Percentiles rank a stretch among this genome's conserved stretches.
These are phyloP conservation scores for Drosophila funebris DNA, from an alignment of 1,140 invertebrate genomes.

Conservation along the genomic window DNA sequence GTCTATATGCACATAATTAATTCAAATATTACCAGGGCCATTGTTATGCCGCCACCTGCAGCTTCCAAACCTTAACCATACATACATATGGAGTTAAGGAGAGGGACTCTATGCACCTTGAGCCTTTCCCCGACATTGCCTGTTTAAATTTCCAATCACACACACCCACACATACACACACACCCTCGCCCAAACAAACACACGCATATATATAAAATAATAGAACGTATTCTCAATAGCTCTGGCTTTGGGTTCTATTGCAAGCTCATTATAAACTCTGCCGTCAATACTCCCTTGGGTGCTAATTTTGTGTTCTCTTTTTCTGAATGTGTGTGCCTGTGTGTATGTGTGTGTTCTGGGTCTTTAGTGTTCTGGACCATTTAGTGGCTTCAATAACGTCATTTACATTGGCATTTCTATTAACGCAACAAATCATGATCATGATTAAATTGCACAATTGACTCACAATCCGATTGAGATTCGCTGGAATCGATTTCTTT, in stretches of 20 bases:
- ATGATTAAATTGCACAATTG: slow-evolving; percentile 64
- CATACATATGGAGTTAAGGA: neutral
- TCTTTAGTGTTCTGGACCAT: slow-evolving; percentile 37
- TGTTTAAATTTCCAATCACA: slow-evolving; percentile 41
- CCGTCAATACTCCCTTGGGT: slow-evolving; percentile 66
- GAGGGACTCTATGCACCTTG: neutral
- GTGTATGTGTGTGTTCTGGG: slow-evolving; percentile 32
- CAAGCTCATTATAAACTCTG: slow-evolving; percentile 79
- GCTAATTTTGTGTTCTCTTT: slow-evolving; percentile 60
- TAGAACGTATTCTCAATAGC: slow-evolving; percentile 29
- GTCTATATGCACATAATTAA: slow-evolving; percentile 25
- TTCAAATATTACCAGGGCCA: slow-evolving; percentile 12
- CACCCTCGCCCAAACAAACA: neutral
- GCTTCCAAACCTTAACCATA: neutral
- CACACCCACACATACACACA: slow-evolving; percentile 19
- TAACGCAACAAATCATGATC: slow-evolving; percentile 63
- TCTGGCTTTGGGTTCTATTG: slow-evolving; percentile 19
- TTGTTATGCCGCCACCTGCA: slow-evolving; percentile 5
- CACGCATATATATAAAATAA: neutral
- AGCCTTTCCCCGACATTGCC: neutral
- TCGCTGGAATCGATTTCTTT: slow-evolving; percentile 19
- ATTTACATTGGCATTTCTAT: slow-evolving; percentile 61
- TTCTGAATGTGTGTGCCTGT: neutral
- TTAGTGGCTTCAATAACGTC: slow-evolving; percentile 68
- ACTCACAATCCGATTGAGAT: slow-evolving; percentile 25